Evolutionary conservation across 1,140 invertebrate species (phyloP), one percentile per base, ranked within the genome.

Genomic region (Drosophila ogumai): DNA sequence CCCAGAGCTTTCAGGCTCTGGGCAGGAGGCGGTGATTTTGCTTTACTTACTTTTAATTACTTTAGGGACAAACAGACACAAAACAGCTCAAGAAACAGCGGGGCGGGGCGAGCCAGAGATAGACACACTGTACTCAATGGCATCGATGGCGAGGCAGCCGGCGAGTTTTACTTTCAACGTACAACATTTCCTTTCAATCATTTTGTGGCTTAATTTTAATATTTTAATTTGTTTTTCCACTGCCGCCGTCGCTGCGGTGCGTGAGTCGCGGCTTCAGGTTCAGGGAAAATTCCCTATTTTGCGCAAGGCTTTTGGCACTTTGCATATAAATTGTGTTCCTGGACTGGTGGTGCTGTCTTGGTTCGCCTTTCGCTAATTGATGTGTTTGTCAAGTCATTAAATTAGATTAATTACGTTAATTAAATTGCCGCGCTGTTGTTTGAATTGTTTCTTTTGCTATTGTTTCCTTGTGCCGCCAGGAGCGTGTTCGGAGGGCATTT

Each of bases 311-410:
- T 82, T 76, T 36, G 64, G 71, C 68, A 90, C 80, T 88, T 88
- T 88, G 84, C 84, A 88, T 88, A 84, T 88, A 88, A 88, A 88
- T 87, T 88, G 73, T 79, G 72, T 61, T 57, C 78, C 65, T 52
- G 75, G 54, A 56, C 58, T 56, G 63, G 40, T 47, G 68, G 31
- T 56, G 43, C 41, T 19, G 46, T 28, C 58, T 38, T 40, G 28
- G 77, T 32, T 36, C 44, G 67, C 47, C 68, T 72, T 81, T 66
- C 55, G 77, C 84, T 91, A 91, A 91, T 91, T 91, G 82, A 88
- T 91, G 78, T 91, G 88, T 91, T 91, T 91, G 88, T 91, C 88
- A 88, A 91, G 88, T 91, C 84, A 91, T 91, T 91, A 91, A 88
- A 91, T 91, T 81, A 88, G 90, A 91, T 91, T 91, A 91, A 90